Evolutionary conservation across 2,797 vertebrate species (phyloP), one percentile per base, ranked within the genome.

Genomic region (Siniperca obscura): DNA sequence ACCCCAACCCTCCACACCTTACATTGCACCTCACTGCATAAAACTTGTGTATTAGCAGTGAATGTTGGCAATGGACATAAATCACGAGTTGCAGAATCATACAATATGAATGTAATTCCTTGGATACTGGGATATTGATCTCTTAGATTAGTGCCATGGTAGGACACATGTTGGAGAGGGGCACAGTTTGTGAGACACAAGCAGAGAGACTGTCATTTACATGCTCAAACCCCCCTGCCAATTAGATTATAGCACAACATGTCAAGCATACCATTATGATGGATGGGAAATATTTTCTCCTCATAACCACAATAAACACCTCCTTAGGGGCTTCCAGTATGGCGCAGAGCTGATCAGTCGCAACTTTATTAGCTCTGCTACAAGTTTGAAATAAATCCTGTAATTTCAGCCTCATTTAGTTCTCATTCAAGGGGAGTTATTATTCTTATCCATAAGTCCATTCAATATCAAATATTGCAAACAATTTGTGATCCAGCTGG

Each of bases 121-220:
- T 12, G 16, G 14, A 73, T 48, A 21, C 21, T 22, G 42, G 36
- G 62, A 14, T 69, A 17, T 38, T 73, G 70, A 66, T 67, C 22
- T 36, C 59, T 42, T 48, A 46, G 21, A 52, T 67, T 69, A 77
- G 60, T 77, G 55, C 36, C 64, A 59, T 77, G 60, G 59, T 57
- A 2, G 65, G 62, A 59, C 46, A 76, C 61, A 75, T 82, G 62
- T 73, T 69, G 22, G 22, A 25, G 59, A 83, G 60, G 42, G 59
- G 8, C 78, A 71, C 80, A 85, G 71, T 78, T 82, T 82, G 38
- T 60, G 46, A 56, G 38, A 66, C 53, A 55, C 57, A 84, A 38
- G 38, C 50, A 67, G 52, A 80, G 36, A 70, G 25, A 25, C 66
- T 68, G 67, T 64, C 69, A 82, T 80, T 80, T 78, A 77, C 65